These are phyloP conservation scores for Catharus minimus DNA, from an alignment of 2,113 vertebrate species.

Conservation along the genomic window DNA sequence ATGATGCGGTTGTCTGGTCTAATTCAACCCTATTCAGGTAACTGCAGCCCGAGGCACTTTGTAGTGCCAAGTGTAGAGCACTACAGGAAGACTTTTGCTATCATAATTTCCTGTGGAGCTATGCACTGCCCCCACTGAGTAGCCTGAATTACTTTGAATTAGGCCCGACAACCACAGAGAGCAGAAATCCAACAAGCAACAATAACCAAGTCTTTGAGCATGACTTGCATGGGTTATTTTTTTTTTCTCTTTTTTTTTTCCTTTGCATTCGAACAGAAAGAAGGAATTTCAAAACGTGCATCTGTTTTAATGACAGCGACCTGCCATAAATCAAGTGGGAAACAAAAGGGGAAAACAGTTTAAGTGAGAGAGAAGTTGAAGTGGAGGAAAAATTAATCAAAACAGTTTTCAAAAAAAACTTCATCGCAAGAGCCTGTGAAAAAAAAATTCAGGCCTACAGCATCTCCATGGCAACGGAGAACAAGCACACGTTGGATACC, in stretches of 20 bases:
- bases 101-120: constrained; percentile 98
- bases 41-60: constrained; percentile 89
- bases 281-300: constrained; percentile 77
- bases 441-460: constrained; percentile 64
- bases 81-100: constrained; percentile 98
- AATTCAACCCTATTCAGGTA: constrained; percentile 98
- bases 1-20: constrained; percentile 99
- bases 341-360: constrained; percentile 78
- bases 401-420: constrained; percentile 81
- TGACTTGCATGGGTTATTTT: constrained; percentile 85
- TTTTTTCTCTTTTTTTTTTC: neutral
- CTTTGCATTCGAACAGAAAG: constrained; percentile 75
- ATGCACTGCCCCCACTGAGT: constrained; percentile 87
- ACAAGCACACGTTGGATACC: constrained; percentile 71
- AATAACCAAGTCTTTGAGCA: constrained; percentile 96
- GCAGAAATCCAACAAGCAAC: constrained; percentile 92
- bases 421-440: constrained; percentile 74
- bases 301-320: constrained; percentile 80
- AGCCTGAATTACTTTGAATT: constrained; percentile 96
- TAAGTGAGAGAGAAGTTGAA: constrained; percentile 75
- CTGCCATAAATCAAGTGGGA: constrained; percentile 81
- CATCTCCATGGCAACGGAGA: constrained; percentile 79
- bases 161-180: constrained; percentile 97
- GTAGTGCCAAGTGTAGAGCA: constrained; percentile 93
- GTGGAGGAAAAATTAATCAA: constrained; percentile 77